Conservation (phyloP, 2,888 invertebrate genomes). For the Melipona bicolor region DNA sequence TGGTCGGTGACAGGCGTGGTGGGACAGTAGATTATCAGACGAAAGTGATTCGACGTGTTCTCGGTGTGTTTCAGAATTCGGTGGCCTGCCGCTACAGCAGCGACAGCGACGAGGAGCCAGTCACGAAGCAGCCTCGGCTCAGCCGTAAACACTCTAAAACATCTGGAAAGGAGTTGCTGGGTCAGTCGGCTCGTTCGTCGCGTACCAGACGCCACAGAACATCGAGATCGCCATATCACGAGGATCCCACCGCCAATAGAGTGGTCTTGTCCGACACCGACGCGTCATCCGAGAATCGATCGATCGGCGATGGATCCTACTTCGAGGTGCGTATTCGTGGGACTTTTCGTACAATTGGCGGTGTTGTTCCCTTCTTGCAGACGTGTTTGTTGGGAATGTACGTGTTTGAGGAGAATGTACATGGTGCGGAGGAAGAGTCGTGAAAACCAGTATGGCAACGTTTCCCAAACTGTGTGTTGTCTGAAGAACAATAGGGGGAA, state of each 20-base stretch:
- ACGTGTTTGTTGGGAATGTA: background rate
- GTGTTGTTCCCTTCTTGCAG: background rate
- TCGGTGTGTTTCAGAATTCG: conserved; percentile 86
- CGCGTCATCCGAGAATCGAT: conserved; percentile 79
- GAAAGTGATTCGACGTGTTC: conserved; percentile 33
- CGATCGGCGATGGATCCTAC: conserved; percentile 83
- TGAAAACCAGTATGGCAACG: conserved; percentile 37
- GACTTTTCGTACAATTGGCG: too few relatives aligned
- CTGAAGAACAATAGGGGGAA: conserved; percentile 28
- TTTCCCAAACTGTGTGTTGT: conserved; percentile 11
- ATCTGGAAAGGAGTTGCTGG: conserved; percentile 66
- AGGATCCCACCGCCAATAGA: conserved; percentile 60
- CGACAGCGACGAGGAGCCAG: conserved; percentile 91
- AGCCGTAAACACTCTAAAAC: conserved; percentile 71
- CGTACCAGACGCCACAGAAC: conserved; percentile 51
- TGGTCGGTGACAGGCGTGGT: conserved; percentile 19
- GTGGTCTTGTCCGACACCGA: conserved; percentile 81
- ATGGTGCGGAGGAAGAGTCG: background rate
- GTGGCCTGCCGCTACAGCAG: conserved; percentile 86
- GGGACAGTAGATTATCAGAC: conserved; percentile 38
- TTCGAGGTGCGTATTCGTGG: conserved; percentile 79
- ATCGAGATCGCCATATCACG: conserved; percentile 59
- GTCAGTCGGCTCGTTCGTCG: conserved; percentile 66
- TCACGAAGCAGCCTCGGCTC: conserved; percentile 90
- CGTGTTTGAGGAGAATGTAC: background rate